A percentile compares a stretch with the other conserved stretches of the same genome.
Evolutionary conservation across 2,113 vertebrate species (phyloP).

Genomic region (Struthio camelus): DNA sequence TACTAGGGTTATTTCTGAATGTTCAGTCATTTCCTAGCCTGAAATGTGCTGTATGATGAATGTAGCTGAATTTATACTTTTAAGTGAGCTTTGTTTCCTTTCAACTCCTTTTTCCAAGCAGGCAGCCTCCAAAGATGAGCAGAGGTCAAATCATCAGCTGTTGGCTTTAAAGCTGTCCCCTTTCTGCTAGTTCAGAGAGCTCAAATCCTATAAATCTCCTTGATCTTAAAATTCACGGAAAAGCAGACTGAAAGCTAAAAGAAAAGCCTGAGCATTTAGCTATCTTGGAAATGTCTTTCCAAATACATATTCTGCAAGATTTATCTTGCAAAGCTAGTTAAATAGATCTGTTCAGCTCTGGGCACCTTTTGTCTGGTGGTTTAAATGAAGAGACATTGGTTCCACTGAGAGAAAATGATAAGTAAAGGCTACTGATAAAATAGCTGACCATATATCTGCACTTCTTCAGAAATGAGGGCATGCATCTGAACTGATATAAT

Average conservation of each 20-base stretch:
- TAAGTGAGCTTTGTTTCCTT: slow-evolving; percentile 24
- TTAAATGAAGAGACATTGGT: slow-evolving; percentile 34
- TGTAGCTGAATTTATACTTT: background rate
- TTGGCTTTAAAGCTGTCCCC: background rate
- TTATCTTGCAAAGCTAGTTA: slow-evolving; percentile 38
- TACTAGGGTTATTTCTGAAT: slow-evolving; percentile 6
- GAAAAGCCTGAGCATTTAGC: slow-evolving; percentile 10
- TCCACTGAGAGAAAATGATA: background rate
- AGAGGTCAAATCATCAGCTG: slow-evolving; percentile 51
- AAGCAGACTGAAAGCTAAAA: slow-evolving; percentile 20
- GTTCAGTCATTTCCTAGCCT: background rate
- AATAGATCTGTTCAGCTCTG: background rate
- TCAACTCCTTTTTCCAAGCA: background rate
- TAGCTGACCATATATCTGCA: background rate
- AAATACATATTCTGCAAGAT: slow-evolving; percentile 24
- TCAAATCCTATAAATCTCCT: slow-evolving; percentile 14
- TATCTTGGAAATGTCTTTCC: slow-evolving; percentile 24
- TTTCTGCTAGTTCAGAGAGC: slow-evolving; percentile 16
- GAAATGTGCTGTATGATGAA: background rate
- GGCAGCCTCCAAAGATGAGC: background rate
- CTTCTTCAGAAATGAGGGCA: background rate
- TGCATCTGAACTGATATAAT: background rate
- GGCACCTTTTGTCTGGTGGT: background rate
- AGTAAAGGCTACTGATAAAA: background rate
- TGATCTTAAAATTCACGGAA: slow-evolving; percentile 39